phyloP scores from a whole-genome alignment of 2,797 vertebrate species.

The Alcedo atthis region DNA sequence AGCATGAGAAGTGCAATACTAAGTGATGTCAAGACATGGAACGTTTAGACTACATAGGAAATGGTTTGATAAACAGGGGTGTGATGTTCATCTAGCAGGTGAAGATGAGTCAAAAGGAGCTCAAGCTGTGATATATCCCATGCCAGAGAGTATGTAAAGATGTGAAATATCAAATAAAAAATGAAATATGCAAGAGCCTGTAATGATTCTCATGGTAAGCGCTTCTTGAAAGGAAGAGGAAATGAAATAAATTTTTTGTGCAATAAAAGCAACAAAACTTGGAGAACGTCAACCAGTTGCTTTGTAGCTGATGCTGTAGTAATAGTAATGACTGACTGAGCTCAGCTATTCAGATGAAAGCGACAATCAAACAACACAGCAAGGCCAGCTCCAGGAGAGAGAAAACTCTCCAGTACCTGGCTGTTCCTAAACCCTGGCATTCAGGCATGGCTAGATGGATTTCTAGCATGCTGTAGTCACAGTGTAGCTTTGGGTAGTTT shows the following conservation, averaged over 20 bases:
- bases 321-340: constrained; percentile 28
- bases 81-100: neutral
- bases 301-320: constrained; percentile 45
- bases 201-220: constrained; percentile 52
- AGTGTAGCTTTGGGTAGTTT: constrained; percentile 79
- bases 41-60: neutral
- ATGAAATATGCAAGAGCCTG: constrained; percentile 5
- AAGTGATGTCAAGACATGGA: constrained; percentile 32
- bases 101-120: constrained; percentile 41
- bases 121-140: neutral
- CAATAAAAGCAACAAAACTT: constrained; percentile 62
- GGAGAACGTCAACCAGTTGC: constrained; percentile 46
- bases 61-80: neutral
- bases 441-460: constrained; percentile 72
- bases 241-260: constrained; percentile 74
- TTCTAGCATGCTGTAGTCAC: constrained; percentile 73
- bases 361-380: constrained; percentile 64
- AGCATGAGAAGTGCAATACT: constrained; percentile 64
- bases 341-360: constrained; percentile 63
- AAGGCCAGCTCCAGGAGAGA: constrained; percentile 31
- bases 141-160: neutral
- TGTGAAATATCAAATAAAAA: too few relatives aligned
- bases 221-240: constrained; percentile 73
- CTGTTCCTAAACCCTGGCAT: constrained; percentile 56
- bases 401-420: constrained; percentile 36